Base-by-base conservation (phyloP, 53 echinoderm and acorn worm genomes). In the Glandiceps talaboti region DNA sequence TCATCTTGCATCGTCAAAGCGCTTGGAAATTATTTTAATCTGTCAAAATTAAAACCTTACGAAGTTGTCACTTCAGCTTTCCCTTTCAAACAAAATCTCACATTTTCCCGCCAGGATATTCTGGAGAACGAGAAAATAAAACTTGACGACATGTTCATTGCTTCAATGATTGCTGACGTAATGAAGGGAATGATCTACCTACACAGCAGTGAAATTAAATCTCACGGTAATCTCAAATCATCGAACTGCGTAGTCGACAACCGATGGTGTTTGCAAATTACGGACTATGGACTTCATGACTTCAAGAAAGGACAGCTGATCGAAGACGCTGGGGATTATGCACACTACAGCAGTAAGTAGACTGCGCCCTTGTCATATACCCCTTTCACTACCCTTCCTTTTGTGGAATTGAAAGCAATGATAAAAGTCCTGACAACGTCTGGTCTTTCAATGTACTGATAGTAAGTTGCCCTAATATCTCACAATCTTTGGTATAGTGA, bases 191-290 rank as follows among this genome's bases (percentile, higher is more conserved):
- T 94, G 87, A 84, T 94, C 76, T 99, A 99, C 73, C 75, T 99
- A 0, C 99, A 99, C 81, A 91, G 90, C 76, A 91, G 91, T 0
- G 88, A 86, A 77, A 94, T 99, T 79, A 86, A 86, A 76, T 91
- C 93, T 14, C 99, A 99, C 75, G 99, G 99, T 26, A 86, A 89
- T 74, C 91, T 99, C 27, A 99, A 94, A 81, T 99, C 99, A 25
- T 91, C 94, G 31, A 99, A 94, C 88, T 99, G 93, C 79, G 99
- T 99, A 29, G 93, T 99, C 27, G 99, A 99, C 81, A 99, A 91
- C 77, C 91, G 99, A 32, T 99, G 93, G 91, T 91, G 91, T 0
- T 85, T 99, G 28, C 99, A 99, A 81, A 87, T 99, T 86, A 99
- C 99, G 0, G 99, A 99, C 86, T 99, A 99, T 30, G 99, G 99